Base-by-base conservation (phyloP, 2,113 vertebrate genomes). In the Indicator maculatus region DNA sequence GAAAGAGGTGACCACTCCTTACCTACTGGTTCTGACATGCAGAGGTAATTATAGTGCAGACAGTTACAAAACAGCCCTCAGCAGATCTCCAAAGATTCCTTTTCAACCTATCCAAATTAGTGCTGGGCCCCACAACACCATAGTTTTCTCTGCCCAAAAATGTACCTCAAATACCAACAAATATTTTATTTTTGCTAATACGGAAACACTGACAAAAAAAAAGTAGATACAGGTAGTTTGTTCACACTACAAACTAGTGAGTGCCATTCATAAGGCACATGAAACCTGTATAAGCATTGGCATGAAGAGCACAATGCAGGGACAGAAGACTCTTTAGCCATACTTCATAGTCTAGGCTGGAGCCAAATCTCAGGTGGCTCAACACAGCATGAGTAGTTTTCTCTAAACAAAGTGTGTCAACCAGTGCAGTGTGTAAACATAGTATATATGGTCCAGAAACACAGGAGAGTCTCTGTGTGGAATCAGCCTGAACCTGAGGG, bases 361-460 rank as follows among this genome's bases (percentile, higher is more conserved):
- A 89, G 27, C 8, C 75, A 41, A 56, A 60, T 56, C 47, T 78
- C 53, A 82, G 41, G 10, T 61, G 66, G 20, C 19, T 69, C 52
- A 28, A 72, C 3, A 36, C 2, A 72, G 16, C 2, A 0, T 0
- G 2, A 56, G 8, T 3, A 47, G 41, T 39, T 39, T 84, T 27
- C 24, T 91, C 41, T 1, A 3, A 23, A 7, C 6, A 44, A 15
- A 5, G 47, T 4, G 6, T 8, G 19, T 16, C 33, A 81, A 45
- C 10, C 36, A 36, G 36, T 36, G 36, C 36, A 36, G 36, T 36
- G 36, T 27, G 63, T 52, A 21, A 91, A 9, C 23, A 33, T 12
- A 10, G 20, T 12, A 70, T 0, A 0, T 12, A 8, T 1, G 3
- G 20, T 16, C 18, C 39, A 76, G 50, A 65, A 33, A 36, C 64